Conservation (phyloP, 2,888 invertebrate species). For the Lathronympha strigana region DNA sequence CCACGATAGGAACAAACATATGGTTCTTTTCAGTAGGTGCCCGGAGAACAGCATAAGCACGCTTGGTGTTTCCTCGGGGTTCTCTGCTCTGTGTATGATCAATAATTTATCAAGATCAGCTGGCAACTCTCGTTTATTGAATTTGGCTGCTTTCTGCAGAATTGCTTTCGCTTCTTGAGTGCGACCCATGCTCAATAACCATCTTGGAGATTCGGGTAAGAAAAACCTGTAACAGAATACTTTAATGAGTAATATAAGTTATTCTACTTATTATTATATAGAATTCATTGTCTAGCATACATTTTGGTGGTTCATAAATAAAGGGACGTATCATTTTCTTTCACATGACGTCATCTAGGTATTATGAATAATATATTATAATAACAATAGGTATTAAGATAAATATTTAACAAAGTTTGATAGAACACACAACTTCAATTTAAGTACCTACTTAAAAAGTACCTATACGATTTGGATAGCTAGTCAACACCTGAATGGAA, state of each 20-base stretch:
- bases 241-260: background rate
- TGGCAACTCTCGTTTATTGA: slow-evolving; percentile 87
- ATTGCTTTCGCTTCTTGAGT: slow-evolving; percentile 88
- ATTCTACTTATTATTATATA: background rate
- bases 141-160: slow-evolving; percentile 86
- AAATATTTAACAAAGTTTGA: background rate
- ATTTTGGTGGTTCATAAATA: too few relatives aligned
- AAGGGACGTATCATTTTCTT: too few relatives aligned
- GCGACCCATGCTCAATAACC: slow-evolving; percentile 89
- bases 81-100: slow-evolving; percentile 77
- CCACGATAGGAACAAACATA: slow-evolving; percentile 90
- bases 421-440: too few relatives aligned
- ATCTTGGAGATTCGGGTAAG: slow-evolving; percentile 91
- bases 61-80: slow-evolving; percentile 77
- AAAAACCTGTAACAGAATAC: slow-evolving; percentile 84
- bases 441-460: too few relatives aligned
- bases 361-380: background rate
- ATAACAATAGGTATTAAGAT: background rate
- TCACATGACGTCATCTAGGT: too few relatives aligned
- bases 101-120: slow-evolving; percentile 88
- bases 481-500: too few relatives aligned
- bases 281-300: too few relatives aligned
- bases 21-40: slow-evolving; percentile 86
- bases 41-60: slow-evolving; percentile 88
- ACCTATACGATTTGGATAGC: too few relatives aligned